Evolutionary conservation across 2,888 invertebrate genomes (phyloP), one percentile per base, ranked within the genome.

Genomic region (Polydrusus tereticollis): DNA sequence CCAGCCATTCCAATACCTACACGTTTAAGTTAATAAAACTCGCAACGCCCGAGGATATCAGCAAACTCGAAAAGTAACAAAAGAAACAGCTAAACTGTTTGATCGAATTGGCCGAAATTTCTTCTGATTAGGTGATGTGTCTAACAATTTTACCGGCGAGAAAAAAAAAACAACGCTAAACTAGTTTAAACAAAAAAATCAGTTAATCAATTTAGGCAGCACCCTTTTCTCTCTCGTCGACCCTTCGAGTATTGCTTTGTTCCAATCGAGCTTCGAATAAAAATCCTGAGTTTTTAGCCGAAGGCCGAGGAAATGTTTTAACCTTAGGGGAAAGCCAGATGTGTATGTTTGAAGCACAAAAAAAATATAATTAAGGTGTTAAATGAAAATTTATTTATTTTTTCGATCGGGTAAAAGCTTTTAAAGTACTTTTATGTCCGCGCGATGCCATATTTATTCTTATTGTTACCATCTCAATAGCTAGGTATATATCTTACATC

Each of bases 171-270:
- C 16, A 52, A 12, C 29, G 52, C 59, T 50, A 23, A 69, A 62
- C 62, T 69, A 43, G 52, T 69, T 62, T 55, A 69, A 69, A 62
- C 69, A 69, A 43, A 55, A 45, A 55, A 62, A 69, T 62, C 62
- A 36, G 52, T 60, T 69, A 69, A 69, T 69, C 69, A 69, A 69
- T 50, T 69, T 69, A 69, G 43, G 43, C 45, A 41, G 38, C 26
- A 14, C 62, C 60, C 43, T 59, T 14, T 16, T 23, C 20, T 47
- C n/a, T 1, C 47, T 12, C 47, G n/a, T n/a, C n/a, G 21, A 21
- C 14, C 21, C 10, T 7, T 45, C 45, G 21, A 12, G 20, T 52
- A 68, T 68, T 68, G 50, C 60, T 68, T 26, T 68, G 50, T 26
- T 45, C 21, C 16, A 67, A 47, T 67, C 67, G 67, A 59, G 67